Evolutionary conservation across 2,888 invertebrate species (phyloP).

Genomic region (Cybosia mesomella): DNA sequence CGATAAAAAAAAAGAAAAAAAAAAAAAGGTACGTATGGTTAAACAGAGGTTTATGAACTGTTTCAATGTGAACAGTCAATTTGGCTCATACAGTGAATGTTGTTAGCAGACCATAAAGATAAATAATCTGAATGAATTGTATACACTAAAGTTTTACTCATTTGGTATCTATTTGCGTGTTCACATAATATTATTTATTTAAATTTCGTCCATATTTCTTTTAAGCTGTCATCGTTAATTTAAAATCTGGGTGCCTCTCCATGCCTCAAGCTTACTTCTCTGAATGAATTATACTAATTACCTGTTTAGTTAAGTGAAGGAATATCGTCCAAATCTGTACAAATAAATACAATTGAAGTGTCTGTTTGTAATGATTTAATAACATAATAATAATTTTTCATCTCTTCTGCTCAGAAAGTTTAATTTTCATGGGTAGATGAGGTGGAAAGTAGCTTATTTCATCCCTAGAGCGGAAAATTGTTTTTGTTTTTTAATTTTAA

Average conservation of each 20-base stretch:
- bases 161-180: slow-evolving; percentile 11
- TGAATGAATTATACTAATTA: background rate
- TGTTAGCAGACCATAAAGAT: slow-evolving; percentile 39
- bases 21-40: slow-evolving; percentile 20
- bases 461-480: too few species aligned
- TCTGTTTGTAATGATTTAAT: too few species aligned
- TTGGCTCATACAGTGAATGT: slow-evolving; percentile 34
- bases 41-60: slow-evolving; percentile 40
- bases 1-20: too few species aligned
- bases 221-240: background rate
- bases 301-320: background rate
- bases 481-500: too few species aligned
- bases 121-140: slow-evolving; percentile 34
- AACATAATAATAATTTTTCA: too few species aligned
- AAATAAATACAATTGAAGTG: too few species aligned
- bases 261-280: background rate
- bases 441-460: too few species aligned
- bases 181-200: background rate
- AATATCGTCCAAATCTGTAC: background rate
- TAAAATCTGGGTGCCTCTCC: background rate
- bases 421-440: too few species aligned
- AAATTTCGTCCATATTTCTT: background rate
- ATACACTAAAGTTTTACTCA: slow-evolving; percentile 14
- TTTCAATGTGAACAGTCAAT: slow-evolving; percentile 25
- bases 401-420: too few species aligned